Evolutionary conservation across 2,113 vertebrate genomes (phyloP), one percentile per base, ranked within the genome.

Genomic region (Camelus bactrianus): DNA sequence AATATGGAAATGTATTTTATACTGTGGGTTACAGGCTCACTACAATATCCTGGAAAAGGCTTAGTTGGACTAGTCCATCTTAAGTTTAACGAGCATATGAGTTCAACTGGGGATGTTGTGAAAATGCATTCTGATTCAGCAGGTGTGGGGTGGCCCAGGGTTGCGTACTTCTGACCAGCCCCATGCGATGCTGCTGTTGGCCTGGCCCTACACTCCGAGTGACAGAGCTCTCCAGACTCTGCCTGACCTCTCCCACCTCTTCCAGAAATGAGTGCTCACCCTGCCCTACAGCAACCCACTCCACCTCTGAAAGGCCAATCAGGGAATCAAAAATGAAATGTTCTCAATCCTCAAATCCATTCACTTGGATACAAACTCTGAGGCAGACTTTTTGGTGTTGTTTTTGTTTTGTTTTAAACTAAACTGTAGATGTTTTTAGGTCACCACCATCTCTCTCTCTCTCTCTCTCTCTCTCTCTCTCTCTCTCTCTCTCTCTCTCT

Each of bases 351-450:
- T 81, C 30, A 67, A 73, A 82, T 50, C 15, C 69, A 85, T 0
- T 54, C 32, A 75, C 20, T 38, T 81, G 69, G 87, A 87, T 9
- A 91, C 24, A 46, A 76, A 86, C 19, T 54, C 62, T 9, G 42
- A 64, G 30, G 35, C 22, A 16, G 69, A 65, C 56, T 76, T 69
- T 73, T 28, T 15, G 17, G 15, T 60, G 16, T 89, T n/a, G 38
- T 20, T 80, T 64, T 81, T 67, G 35, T 8, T 87, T 48, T 75
- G 28, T 52, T 91, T 95, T 95, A 70, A 54, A 84, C 26, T 54
- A 72, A 89, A 48, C 0, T 84, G 54, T 28, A 72, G 46, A 79
- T 56, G 4, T 38, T 54, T 94, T 77, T 38, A 92, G 88, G 83
- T 14, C 10, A 46, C 67, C 3, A 15, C n/a, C 0, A 42, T 35